Evolutionary conservation across 2,888 invertebrate species (phyloP).

Genomic region (Tinea semifulvella): DNA sequence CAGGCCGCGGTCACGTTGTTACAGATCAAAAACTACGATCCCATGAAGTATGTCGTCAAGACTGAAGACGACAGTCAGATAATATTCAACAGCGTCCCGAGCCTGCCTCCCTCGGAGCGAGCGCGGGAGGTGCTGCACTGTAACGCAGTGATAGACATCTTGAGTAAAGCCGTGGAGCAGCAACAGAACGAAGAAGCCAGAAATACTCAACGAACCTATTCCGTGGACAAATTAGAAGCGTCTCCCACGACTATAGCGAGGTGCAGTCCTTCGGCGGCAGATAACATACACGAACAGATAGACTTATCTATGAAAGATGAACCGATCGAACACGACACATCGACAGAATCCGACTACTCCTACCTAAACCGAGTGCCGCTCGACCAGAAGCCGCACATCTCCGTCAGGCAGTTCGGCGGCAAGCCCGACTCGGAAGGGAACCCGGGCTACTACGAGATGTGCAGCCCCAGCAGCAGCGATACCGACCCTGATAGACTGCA

Average conservation of each 20-base stretch:
- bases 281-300: conserved; percentile 54
- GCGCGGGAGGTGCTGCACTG: conserved; percentile 63
- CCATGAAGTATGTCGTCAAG: conserved; percentile 53
- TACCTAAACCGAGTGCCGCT: conserved; percentile 41
- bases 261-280: conserved; percentile 25
- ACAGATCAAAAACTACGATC: conserved; percentile 62
- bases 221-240: conserved; percentile 43
- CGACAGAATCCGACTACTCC: conserved; percentile 30
- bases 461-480: conserved; percentile 73
- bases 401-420: conserved; percentile 31
- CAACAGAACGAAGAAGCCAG: conserved; percentile 57
- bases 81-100: conserved; percentile 66
- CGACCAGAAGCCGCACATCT: conserved; percentile 49
- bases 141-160: conserved; percentile 61
- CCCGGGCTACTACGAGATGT: conserved; percentile 62
- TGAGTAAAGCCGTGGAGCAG: conserved; percentile 61
- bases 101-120: conserved; percentile 63
- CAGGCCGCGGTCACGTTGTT: conserved; percentile 61
- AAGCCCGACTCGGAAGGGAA: conserved; percentile 53
- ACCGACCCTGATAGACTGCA: conserved; percentile 80
- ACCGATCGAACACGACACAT: conserved; percentile 32
- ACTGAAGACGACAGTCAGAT: conserved; percentile 61
- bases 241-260: conserved; percentile 14
- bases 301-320: conserved; percentile 58
- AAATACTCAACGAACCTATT: conserved; percentile 41